Evolutionary conservation across 1,140 invertebrate species (phyloP), one percentile per base, ranked within the genome.

Genomic region (Wasmannia auropunctata): DNA sequence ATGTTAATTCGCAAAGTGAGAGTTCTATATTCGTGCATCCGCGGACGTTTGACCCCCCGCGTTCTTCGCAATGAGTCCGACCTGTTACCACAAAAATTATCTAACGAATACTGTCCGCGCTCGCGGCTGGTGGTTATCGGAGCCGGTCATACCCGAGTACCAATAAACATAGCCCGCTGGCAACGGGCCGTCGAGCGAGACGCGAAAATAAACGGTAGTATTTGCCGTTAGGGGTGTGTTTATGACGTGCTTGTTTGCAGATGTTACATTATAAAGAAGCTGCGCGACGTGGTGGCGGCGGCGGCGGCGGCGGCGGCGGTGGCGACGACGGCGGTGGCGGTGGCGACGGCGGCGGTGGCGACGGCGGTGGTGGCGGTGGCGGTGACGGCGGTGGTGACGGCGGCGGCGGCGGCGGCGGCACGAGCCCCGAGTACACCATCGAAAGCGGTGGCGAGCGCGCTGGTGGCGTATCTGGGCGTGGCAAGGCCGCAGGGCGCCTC

Each of bases 241-340:
- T 94, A 94, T 94, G 93, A 94, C 93, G 91, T 87, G 89, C 89
- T 91, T 91, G 90, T 94, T 94, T 91, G 91, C 91, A 90, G 92
- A 93, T 88, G 93, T 86, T 91, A 93, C 92, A 92, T 94, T 93
- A 94, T 94, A 93, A 94, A 94, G 92, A 94, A 92, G 91, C 92
- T 92, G 90, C 89, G 89, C 91, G 77, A 67, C 40, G 25, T 2
- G 69, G 62, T 54, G 65, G 3, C 56, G 80, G 70, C 74, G 86
- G 37, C 54, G 69, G 8, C 51, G 69, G 65, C 69, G 67, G 72
- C 63, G 65, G 7, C 40, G 67, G 70, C 74, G 86, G 37, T 40
- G 69, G 8, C 51, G 69, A 19, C 11, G 65, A 28, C 40, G 63
- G 11, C 3, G 51, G 14, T 2, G 72, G 14, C 25, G 43, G 37